A percentile compares a stretch with the other conserved stretches of the same genome.
These are phyloP conservation scores for Centruroides sculpturatus DNA, from an alignment of 1,140 invertebrate genomes.

Conservation along the genomic window DNA sequence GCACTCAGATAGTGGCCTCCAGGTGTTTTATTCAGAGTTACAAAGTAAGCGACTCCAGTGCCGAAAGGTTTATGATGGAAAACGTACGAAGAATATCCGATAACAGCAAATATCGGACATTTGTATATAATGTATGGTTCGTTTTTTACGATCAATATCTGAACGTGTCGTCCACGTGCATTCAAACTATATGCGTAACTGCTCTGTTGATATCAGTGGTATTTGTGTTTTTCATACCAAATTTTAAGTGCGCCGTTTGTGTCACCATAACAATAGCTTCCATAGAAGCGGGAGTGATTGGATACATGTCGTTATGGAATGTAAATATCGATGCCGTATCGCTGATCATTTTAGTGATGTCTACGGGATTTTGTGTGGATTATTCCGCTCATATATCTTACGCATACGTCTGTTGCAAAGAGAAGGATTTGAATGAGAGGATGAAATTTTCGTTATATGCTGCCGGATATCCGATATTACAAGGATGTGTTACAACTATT, in stretches of 20 bases:
- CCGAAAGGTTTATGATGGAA: slow-evolving; percentile 77
- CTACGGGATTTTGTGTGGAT: slow-evolving; percentile 92
- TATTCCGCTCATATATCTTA: slow-evolving; percentile 95
- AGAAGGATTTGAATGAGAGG: slow-evolving; percentile 36
- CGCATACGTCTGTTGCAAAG: slow-evolving; percentile 74
- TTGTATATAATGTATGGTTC: slow-evolving; percentile 85
- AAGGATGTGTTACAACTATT: slow-evolving; percentile 83
- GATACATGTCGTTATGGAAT: slow-evolving; percentile 89
- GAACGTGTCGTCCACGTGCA: slow-evolving; percentile 72
- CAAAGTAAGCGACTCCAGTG: slow-evolving; percentile 73
- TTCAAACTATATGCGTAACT: slow-evolving; percentile 82
- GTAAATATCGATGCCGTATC: slow-evolving; percentile 91
- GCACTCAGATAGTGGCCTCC: slow-evolving; percentile 58
- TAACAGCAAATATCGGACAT: slow-evolving; percentile 61
- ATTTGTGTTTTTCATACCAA: slow-evolving; percentile 87
- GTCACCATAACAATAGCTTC: slow-evolving; percentile 88
- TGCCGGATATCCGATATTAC: slow-evolving; percentile 79
- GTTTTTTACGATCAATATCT: slow-evolving; percentile 91
- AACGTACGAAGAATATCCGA: slow-evolving; percentile 58
- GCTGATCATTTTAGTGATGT: slow-evolving; percentile 98
- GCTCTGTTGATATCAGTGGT: slow-evolving; percentile 88
- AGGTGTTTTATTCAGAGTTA: slow-evolving; percentile 75
- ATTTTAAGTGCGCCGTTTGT: slow-evolving; percentile 80
- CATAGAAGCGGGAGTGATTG: slow-evolving; percentile 83
- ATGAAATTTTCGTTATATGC: slow-evolving; percentile 74